Evolutionary conservation across 30 jellyfish, hydroid and myxozoan genomes (phyloP).

Genomic region (Catostylus mosaicus): DNA sequence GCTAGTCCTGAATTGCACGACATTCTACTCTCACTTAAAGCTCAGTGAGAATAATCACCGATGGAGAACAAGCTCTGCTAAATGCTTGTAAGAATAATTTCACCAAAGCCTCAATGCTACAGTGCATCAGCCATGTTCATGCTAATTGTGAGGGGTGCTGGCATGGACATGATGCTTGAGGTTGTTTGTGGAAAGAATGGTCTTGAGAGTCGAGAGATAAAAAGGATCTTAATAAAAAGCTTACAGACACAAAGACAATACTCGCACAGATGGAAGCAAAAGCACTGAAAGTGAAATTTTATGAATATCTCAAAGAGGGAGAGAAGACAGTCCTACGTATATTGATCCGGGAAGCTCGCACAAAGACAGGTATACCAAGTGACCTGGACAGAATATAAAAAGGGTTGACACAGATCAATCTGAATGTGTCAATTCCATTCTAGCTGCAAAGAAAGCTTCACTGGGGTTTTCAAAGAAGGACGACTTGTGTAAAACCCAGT

Average conservation of each 20-base stretch:
- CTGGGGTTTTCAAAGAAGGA: no score
- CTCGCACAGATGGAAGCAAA: not conserved
- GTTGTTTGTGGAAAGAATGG: not conserved
- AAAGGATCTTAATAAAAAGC: not conserved
- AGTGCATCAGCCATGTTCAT: not conserved
- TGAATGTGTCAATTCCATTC: no score
- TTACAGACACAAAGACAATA: not conserved
- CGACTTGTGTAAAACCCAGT: no score
- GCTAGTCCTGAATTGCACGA: no score
- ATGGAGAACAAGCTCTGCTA: no score
- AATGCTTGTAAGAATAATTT: conserved; percentile 2
- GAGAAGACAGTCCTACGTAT: no score
- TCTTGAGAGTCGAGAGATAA: not conserved
- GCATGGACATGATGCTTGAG: not conserved
- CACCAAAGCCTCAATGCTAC: not conserved
- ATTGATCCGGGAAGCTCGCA: no score
- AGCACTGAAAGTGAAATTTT: no score
- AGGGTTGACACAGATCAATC: no score
- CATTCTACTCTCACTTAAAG: not conserved
- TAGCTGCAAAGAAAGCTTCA: no score
- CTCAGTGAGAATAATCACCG: not conserved
- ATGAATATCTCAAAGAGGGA: not conserved
- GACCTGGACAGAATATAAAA: no score
- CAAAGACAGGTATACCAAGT: no score
- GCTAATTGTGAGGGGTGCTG: conserved; percentile 1